Evolutionary conservation across 2,888 invertebrate species (phyloP).

Genomic region (Nomada hirtipes): DNA sequence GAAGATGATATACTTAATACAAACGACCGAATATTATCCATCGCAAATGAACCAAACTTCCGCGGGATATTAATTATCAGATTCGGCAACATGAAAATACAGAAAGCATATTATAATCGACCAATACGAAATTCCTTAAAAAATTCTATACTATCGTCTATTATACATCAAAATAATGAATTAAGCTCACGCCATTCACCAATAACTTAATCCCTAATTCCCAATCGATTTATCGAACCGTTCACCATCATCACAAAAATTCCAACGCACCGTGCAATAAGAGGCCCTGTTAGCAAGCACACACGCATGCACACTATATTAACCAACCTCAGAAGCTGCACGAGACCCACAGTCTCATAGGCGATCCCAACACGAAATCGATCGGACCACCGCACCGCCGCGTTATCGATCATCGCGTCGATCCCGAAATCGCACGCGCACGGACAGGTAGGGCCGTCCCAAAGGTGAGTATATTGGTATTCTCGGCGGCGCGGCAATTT

Average conservation of each 20-base stretch:
- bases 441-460: slow-evolving; percentile 42
- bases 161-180: too few species aligned
- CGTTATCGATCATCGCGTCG: slow-evolving; percentile 14
- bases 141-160: too few species aligned
- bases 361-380: slow-evolving; percentile 4
- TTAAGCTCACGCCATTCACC: too few species aligned
- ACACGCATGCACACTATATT: too few species aligned
- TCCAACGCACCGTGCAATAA: not conserved
- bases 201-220: too few species aligned
- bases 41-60: too few species aligned
- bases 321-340: not conserved
- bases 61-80: too few species aligned
- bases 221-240: not conserved
- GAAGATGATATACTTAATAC: not conserved
- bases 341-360: not conserved
- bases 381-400: not conserved
- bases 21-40: too few species aligned
- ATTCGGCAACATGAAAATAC: too few species aligned
- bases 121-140: too few species aligned
- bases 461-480: slow-evolving; percentile 59
- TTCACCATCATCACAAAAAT: not conserved
- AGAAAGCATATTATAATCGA: too few species aligned
- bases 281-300: too few species aligned
- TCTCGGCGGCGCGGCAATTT: slow-evolving; percentile 62
- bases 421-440: not conserved